phyloP scores from a whole-genome alignment of 1,140 invertebrate genomes.

The Augochlora pura region DNA sequence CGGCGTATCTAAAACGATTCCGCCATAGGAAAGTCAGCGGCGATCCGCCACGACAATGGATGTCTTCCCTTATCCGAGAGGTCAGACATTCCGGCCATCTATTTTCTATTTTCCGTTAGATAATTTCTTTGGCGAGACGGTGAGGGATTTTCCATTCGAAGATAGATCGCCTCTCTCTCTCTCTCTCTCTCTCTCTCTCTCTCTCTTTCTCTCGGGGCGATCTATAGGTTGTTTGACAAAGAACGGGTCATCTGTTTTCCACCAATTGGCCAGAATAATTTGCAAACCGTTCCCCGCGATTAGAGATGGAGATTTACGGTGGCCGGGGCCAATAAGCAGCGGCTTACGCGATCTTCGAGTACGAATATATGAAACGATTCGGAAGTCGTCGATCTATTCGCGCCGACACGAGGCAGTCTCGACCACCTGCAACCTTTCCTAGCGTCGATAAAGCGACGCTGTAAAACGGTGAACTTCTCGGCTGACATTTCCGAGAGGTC shows the following conservation, averaged over 20 bases:
- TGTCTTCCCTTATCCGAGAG: background rate
- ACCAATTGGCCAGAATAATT: no score
- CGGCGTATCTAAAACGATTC: no score
- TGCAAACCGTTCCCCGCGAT: no score
- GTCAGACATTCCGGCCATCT: background rate
- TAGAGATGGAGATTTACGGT: background rate
- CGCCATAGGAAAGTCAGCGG: background rate
- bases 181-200: no score
- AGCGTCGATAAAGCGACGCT: conserved; percentile 2
- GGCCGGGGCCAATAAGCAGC: no score
- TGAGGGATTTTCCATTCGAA: background rate
- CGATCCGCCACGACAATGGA: background rate
- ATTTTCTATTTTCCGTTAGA: background rate
- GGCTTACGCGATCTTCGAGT: no score
- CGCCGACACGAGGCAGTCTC: background rate
- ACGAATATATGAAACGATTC: background rate
- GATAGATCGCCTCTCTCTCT: background rate
- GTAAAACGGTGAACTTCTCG: conserved; percentile 26
- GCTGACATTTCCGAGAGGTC: conserved; percentile 1
- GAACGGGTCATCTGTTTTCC: background rate
- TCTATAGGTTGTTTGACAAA: background rate
- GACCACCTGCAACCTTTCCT: conserved; percentile 9
- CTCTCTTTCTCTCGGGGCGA: background rate
- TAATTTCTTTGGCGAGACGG: background rate
- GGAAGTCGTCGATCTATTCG: background rate